These are phyloP conservation scores for Bettongia penicillata DNA, from an alignment of 2,113 vertebrate genomes.

Conservation along the genomic window DNA sequence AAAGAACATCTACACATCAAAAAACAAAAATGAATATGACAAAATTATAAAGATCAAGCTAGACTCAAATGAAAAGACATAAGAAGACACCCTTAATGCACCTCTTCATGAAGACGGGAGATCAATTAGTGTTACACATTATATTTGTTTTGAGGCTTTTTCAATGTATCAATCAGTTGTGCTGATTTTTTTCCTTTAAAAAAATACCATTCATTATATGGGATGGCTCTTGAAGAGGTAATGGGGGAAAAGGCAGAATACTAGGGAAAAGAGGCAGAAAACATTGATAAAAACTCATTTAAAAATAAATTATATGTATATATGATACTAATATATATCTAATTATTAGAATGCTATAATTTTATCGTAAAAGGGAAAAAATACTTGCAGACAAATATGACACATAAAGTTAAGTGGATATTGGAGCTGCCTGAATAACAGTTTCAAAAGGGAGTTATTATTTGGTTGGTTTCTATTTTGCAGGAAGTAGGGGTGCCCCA, in stretches of 20 bases:
- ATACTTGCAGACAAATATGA: not conserved
- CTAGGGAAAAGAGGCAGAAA: not conserved
- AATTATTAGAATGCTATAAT: not conserved
- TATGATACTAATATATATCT: not conserved
- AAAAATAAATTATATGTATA: not conserved
- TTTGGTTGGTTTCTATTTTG: not conserved
- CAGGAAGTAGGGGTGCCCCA: not conserved
- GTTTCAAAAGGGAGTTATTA: not conserved
- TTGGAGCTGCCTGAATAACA: not conserved
- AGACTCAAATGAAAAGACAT: not conserved
- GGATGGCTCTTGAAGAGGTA: not conserved
- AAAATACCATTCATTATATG: not conserved
- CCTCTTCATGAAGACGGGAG: not conserved
- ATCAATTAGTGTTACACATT: not conserved
- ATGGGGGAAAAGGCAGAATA: not conserved
- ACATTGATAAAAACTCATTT: not conserved
- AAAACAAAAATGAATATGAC: conserved; percentile 20
- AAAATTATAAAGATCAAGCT: not conserved
- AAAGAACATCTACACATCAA: not conserved
- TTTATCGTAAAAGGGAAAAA: not conserved
- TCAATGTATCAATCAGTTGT: not conserved
- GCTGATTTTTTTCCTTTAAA: not conserved
- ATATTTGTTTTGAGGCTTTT: not conserved
- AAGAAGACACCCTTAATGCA: not conserved
- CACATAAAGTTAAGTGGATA: not conserved